Base-by-base conservation (phyloP, 2,888 invertebrate genomes). In the Hypercompe scribonia region DNA sequence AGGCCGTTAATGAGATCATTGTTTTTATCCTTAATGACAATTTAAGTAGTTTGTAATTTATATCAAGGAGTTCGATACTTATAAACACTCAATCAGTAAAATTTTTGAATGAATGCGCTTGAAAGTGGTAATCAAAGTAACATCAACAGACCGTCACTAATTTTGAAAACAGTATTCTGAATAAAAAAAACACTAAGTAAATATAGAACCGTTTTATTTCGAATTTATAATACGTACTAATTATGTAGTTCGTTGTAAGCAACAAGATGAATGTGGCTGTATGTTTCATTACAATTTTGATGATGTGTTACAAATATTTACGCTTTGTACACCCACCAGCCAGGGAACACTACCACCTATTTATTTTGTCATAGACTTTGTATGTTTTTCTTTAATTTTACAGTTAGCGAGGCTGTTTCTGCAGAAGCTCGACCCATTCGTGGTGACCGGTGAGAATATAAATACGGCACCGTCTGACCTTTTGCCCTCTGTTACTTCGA, bases 361-460 rank as follows among this genome's bases (percentile, higher is more conserved):
- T 8, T 54, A n/a, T n/a, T 8, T 10, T 54, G 54, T 28, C 46
- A 18, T 46, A 50, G 50, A 50, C 24, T 11, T 18, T 18, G 8
- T 0, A 33, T 33, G 61, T 65, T 61, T 67, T 50, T 34, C 24
- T 18, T n/a, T 1, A 33, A 24, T 68, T n/a, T 75, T 68, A 21
- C 84, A 95, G 95, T 78, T 95, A 70, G 94, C 92, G 21, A 86
- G 79, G 66, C 80, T 92, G 28, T 94, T 94, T 65, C 77, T 95
- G 54, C 85, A 73, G 15, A 92, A 90, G 65, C 69, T 94, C 76
- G 91, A 95, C 79, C 95, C 95, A 0, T 95, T 94, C 67, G 84
- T 89, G 68, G 89, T 88, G 81, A 83, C 82, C 28, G 77, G 80
- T 36, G 58, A 73, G 1, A 77, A 85, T 0, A 34, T 70, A 7